These are phyloP conservation scores for Parazoanthus darwini DNA, from an alignment of 92 coral and sea anemone species.

Conservation along the genomic window DNA sequence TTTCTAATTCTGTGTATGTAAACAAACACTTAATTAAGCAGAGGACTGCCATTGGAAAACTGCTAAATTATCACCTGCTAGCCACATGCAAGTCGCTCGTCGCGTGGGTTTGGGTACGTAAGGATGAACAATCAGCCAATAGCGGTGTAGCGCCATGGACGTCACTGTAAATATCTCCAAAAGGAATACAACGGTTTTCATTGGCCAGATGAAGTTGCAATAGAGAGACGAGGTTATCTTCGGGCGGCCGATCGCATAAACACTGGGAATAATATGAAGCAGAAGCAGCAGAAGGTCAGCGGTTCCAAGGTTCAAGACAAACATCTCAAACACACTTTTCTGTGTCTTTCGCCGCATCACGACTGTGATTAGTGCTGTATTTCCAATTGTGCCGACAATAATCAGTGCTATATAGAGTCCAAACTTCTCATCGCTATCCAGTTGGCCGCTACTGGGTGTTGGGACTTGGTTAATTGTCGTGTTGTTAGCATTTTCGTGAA, in stretches of 20 bases:
- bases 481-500: background rate
- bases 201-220: constrained; percentile 40
- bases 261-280: constrained; percentile 26
- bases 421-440: background rate
- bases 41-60: too few species aligned
- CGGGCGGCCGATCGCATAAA: background rate
- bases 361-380: background rate
- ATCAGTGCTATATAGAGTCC: constrained; percentile 26
- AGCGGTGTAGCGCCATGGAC: constrained; percentile 33
- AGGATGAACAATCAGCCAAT: constrained; percentile 39
- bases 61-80: background rate
- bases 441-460: background rate
- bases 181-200: constrained; percentile 34
- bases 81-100: constrained; percentile 17
- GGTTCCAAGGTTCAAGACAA: constrained; percentile 25
- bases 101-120: constrained; percentile 21
- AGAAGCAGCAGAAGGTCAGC: constrained; percentile 21
- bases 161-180: constrained; percentile 34
- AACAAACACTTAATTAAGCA: too few species aligned
- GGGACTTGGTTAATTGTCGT: background rate
- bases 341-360: constrained; percentile 20
- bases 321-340: constrained; percentile 32
- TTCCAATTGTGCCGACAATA: constrained; percentile 21
- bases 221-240: constrained; percentile 10
- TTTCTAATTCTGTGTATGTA: too few species aligned